Percentiles rank a stretch among this genome's conserved stretches.
These are phyloP conservation scores for Lepidothrix coronata DNA, from an alignment of 2,113 vertebrate genomes.

Conservation along the genomic window DNA sequence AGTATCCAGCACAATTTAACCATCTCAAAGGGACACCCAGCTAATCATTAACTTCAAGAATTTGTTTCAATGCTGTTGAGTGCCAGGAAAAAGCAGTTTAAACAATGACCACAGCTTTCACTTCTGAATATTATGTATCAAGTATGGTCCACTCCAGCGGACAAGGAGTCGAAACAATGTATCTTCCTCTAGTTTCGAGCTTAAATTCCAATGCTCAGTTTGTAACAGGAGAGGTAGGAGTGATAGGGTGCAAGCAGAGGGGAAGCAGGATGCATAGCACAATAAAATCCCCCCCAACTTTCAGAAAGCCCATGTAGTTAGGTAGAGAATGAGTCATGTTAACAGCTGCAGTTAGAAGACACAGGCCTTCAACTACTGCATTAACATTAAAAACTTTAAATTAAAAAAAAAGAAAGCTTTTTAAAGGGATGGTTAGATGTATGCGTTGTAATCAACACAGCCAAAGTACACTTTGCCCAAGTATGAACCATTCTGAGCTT, in stretches of 20 bases:
- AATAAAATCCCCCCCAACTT: rapidly evolving
- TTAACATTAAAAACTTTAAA: neutral
- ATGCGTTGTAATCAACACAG: neutral
- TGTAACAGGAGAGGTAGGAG: neutral
- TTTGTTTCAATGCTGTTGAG: neutral
- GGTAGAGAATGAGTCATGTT: neutral
- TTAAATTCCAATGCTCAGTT: neutral
- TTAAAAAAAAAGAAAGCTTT: neutral
- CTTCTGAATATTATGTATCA: neutral
- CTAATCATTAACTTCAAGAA: conserved; percentile 52
- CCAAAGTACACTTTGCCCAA: neutral
- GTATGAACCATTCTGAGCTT: neutral
- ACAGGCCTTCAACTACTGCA: neutral
- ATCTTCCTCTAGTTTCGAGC: neutral
- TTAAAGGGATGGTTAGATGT: neutral
- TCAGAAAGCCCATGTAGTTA: neutral
- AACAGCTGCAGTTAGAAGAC: neutral
- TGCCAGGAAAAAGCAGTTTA: neutral
- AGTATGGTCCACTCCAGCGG: neutral
- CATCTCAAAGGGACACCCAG: neutral
- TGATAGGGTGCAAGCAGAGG: neutral
- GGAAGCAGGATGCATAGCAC: rapidly evolving
- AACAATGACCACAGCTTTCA: neutral
- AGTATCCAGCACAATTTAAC: conserved; percentile 14
- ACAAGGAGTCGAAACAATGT: neutral